Conservation (phyloP, 2,113 vertebrate genomes). For the Etia nguti region DNA sequence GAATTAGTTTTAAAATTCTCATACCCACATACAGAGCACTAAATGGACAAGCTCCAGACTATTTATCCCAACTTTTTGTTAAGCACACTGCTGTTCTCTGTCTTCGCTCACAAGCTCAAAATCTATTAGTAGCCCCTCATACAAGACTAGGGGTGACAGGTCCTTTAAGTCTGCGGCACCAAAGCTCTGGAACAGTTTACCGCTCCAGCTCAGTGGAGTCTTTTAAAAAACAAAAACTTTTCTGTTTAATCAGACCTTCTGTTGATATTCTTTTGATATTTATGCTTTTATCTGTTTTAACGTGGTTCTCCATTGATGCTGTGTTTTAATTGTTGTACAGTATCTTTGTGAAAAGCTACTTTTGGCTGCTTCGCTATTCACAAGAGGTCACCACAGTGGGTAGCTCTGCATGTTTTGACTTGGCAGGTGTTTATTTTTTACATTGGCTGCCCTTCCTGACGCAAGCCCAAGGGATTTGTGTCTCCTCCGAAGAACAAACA, state of each 20-base stretch:
- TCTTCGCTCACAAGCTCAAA: neutral
- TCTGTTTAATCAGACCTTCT: neutral
- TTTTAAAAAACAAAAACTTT: neutral
- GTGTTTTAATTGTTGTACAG: neutral
- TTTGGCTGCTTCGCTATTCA: neutral
- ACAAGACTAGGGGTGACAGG: neutral
- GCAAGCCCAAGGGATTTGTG: neutral
- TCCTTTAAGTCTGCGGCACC: neutral
- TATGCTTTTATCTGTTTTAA: neutral
- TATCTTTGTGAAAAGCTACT: neutral
- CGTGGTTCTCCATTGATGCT: neutral
- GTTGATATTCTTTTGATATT: neutral
- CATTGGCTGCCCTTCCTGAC: neutral
- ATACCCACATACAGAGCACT: neutral
- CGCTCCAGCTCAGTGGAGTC: neutral
- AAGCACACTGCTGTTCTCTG: neutral
- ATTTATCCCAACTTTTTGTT: neutral
- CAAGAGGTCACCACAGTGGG: neutral
- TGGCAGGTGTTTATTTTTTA: neutral
- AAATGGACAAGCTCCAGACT: neutral
- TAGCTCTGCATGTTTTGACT: neutral
- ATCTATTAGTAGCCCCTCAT: neutral
- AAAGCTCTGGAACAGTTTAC: neutral
- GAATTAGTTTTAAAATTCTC: neutral
- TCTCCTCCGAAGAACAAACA: neutral